These are phyloP conservation scores for Tiliqua scincoides DNA, from an alignment of 2,113 vertebrate genomes.

Conservation along the genomic window DNA sequence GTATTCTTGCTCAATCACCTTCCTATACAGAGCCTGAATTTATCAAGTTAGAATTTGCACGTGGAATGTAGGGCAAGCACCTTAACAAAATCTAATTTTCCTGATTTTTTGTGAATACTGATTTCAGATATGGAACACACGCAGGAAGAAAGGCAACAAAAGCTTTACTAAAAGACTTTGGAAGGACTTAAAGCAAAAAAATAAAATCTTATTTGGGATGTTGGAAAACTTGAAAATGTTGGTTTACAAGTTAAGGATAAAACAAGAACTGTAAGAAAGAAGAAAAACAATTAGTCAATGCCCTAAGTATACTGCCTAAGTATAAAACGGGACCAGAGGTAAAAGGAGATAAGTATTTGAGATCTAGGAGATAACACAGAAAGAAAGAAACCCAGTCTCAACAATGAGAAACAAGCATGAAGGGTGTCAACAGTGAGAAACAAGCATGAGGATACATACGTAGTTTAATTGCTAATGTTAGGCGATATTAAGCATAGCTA, in stretches of 20 bases:
- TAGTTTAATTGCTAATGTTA: neutral
- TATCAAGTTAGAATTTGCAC: neutral
- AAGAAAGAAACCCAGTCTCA: too few species aligned
- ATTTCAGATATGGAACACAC: neutral
- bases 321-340: too few species aligned
- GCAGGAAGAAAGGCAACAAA: neutral
- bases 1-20: neutral
- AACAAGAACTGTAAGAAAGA: neutral
- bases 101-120: neutral
- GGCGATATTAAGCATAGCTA: conserved; percentile 34
- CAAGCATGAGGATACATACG: too few species aligned
- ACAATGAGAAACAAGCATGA: too few species aligned
- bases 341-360: too few species aligned
- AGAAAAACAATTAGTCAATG: neutral
- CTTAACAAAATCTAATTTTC: neutral
- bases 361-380: too few species aligned
- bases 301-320: too few species aligned
- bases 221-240: neutral
- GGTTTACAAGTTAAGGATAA: neutral
- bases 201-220: neutral
- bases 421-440: too few species aligned
- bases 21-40: neutral
- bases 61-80: neutral
- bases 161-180: conserved; percentile 12
- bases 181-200: neutral